Base-by-base conservation (phyloP, 2,113 vertebrate species). In the Syngnathus floridae region DNA sequence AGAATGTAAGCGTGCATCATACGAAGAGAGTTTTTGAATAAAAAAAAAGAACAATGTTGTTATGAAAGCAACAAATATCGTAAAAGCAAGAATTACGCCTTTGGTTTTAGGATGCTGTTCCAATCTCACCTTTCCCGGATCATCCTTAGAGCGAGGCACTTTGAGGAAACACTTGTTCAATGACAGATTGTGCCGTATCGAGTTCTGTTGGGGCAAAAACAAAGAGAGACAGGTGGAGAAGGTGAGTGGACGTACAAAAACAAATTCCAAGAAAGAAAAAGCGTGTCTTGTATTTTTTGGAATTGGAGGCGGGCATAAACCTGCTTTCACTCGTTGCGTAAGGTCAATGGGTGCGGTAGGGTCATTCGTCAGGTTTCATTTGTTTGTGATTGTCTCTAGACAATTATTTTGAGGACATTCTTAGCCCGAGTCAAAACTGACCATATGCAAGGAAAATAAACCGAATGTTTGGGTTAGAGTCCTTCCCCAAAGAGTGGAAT, bases 111-210 rank as follows among this genome's bases (percentile, higher is more conserved):
- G 26, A 31, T 31, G 26, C 26, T 60, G 19, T n/a, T 40, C 1
- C 7, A 38, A 26, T 64, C 90, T 90, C 82, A 92, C 90, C 90
- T 91, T 92, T 88, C 91, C 91, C 5, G 91, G 91, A 85, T 92
- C 91, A 78, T 92, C 91, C 91, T 92, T 92, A 82, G 91, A 92
- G 84, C 91, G 91, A 90, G 91, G 90, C 90, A 92, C 91, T 92
- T 92, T 92, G 81, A 92, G 91, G 88, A 92, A 92, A 92, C 91
- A 92, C 85, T 92, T 92, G 88, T 92, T 92, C 86, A 92, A 82
- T 72, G 91, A 92, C 78, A 91, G 90, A 87, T 91, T 92, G 90
- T 92, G 90, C 85, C 90, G 88, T 88, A 91, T 92, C 61, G 91
- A 91, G 83, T 91, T 92, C 90, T 91, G 87, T 66, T 62, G 65